Base-by-base conservation (phyloP, 1,140 invertebrate genomes). In the Dendrolimus kikuchii region DNA sequence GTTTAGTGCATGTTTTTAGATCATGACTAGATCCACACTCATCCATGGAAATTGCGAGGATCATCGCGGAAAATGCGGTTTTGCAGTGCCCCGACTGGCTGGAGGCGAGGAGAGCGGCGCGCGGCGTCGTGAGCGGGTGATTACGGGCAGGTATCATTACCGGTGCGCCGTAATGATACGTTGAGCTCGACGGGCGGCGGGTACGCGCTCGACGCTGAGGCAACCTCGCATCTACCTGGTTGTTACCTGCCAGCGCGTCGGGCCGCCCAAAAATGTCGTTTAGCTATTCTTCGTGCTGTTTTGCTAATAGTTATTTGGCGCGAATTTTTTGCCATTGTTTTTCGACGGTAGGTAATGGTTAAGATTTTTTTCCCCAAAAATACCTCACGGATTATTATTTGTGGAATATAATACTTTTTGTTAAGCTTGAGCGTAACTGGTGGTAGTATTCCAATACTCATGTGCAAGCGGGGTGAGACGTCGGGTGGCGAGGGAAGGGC, bases 1-100 rank as follows among this genome's bases (percentile, higher is more conserved):
- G 83, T 87, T 84, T 87, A 86, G 87, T 88, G 87, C 87, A 88
- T 88, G 87, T 88, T 70, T 74, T 67, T 70, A 72, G 68, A 82
- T 78, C 87, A 88, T 88, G 87, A 88, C 87, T 88, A 88, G 87
- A 88, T 88, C 87, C 87, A 88, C 87, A 88, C 87, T 88, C 85
- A 88, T 88, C 87, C 85, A 87, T 79, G 77, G 85, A 86, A 87
- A 85, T 85, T 85, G 84, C 81, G 77, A 72, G 75, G 70, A 66
- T 79, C 80, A 58, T 66, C 84, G 63, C 10, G 50, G 57, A 56
- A 55, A 51, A 55, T 50, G 58, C 60, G 60, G 59, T 53, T 59
- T 56, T 49, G 51, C 51, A 4, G 49, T 51, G 7, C 23, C 23
- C 23, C 23, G 23, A 23, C 23, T 47, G 63, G 56, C 57, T 57